Conservation (phyloP, 1,140 invertebrate species). For the Colletes latitarsis region DNA sequence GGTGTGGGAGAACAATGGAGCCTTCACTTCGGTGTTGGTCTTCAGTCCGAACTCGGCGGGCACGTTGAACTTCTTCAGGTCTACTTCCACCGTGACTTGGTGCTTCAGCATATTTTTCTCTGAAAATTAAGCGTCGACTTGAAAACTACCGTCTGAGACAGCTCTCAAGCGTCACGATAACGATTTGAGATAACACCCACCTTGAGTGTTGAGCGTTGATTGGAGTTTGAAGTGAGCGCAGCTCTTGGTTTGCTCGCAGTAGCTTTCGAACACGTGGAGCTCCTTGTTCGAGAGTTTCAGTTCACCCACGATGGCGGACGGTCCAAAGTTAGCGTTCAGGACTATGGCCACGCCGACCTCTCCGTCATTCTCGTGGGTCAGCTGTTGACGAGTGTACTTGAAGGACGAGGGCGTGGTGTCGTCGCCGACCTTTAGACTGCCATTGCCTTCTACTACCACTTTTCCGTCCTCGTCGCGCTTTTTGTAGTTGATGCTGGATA, state of each 20-base stretch:
- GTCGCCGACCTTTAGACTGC: slow-evolving; percentile 85
- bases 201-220: slow-evolving; percentile 81
- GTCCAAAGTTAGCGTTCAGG: slow-evolving; percentile 81
- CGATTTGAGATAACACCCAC: slow-evolving; percentile 73
- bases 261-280: slow-evolving; percentile 85
- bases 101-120: slow-evolving; percentile 78
- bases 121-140: slow-evolving; percentile 39
- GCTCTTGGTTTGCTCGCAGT: slow-evolving; percentile 89
- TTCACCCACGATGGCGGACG: slow-evolving; percentile 83
- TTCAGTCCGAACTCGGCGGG: slow-evolving; percentile 87
- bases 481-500: slow-evolving; percentile 84
- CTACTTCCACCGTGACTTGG: slow-evolving; percentile 83
- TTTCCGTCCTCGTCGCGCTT: slow-evolving; percentile 87
- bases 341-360: slow-evolving; percentile 83
- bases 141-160: background rate
- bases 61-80: slow-evolving; percentile 87
- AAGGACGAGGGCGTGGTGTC: slow-evolving; percentile 86
- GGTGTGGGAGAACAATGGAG: slow-evolving; percentile 83
- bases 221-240: slow-evolving; percentile 87
- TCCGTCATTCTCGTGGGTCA: slow-evolving; percentile 82
- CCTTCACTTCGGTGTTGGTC: slow-evolving; percentile 83
- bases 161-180: background rate
- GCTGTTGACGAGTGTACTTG: slow-evolving; percentile 85
- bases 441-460: slow-evolving; percentile 87
- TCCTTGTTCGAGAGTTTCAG: slow-evolving; percentile 86